Base-by-base conservation (phyloP, 2,888 invertebrate species). In the Drosophila formosana region DNA sequence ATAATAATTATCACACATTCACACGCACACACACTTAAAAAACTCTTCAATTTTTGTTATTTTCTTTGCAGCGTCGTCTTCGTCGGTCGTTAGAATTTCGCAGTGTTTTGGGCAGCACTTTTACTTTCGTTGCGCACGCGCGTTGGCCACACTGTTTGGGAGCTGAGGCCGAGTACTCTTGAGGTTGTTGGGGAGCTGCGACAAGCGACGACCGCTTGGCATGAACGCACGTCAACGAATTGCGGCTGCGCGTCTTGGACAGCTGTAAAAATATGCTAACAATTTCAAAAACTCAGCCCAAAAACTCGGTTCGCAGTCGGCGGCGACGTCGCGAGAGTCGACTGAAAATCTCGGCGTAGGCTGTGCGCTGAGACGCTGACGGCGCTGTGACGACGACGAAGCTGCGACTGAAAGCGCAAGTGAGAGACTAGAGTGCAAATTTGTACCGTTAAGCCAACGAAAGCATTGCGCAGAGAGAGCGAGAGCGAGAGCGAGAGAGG, bases 241-340 rank as follows among this genome's bases (percentile, higher is more conserved):
- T 90, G 90, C 89, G 90, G 84, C 86, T 90, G 90, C 89, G 91
- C 91, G 89, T 88, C 91, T 80, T 86, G 81, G 84, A 66, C 89
- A 84, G 78, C 88, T 88, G 80, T 91, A 90, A 90, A 90, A 91
- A 91, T 90, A 91, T 86, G 85, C 79, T 80, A 90, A 89, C 88
- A 81, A 90, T 83, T 88, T 88, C 70, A 82, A 83, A 85, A 83
- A 90, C 84, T 89, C 90, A 90, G 80, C 81, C 75, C 72, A 68
- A 70, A 66, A 88, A 83, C 18, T 18, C 18, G 18, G 37, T 37
- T 37, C 37, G 37, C 37, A 37, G 37, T n/a, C 37, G n/a, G 65
- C 69, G 13, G 66, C 58, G 41, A 49, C 53, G 32, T 32, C 61
- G 76, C 66, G 76, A 66, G 71, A 66, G 63, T 46, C 39, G 23